A percentile compares a stretch with the other conserved stretches of the same genome.
Evolutionary conservation across 37 sponge, comb jelly and placozoan genomes (phyloP).

Genomic region (Ephydatia muelleri): DNA sequence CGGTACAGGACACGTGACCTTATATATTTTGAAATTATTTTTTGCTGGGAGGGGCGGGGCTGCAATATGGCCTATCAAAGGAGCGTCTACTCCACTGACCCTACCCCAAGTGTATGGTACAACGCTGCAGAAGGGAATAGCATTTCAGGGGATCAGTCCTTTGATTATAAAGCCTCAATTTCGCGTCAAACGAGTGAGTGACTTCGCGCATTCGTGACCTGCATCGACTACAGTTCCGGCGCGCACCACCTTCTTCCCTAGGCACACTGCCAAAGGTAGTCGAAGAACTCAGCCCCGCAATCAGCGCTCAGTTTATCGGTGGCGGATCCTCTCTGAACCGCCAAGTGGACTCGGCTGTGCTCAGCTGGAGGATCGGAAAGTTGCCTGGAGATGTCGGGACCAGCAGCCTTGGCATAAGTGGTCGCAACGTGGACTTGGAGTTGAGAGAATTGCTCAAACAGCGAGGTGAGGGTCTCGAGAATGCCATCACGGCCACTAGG

Average conservation of each 20-base stretch:
- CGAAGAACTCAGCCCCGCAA: not conserved
- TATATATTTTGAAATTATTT: not conserved
- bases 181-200: not conserved
- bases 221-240: not conserved
- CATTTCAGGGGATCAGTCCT: not conserved
- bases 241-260: not conserved
- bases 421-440: constrained; percentile 34
- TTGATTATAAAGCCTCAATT: not conserved
- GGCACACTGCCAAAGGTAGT: not conserved
- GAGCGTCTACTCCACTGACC: not conserved
- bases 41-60: not conserved
- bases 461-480: constrained; percentile 31
- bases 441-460: constrained; percentile 54
- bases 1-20: no score
- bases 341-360: constrained; percentile 41
- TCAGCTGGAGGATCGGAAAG: constrained; percentile 49
- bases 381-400: not conserved
- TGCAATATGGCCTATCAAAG: not conserved
- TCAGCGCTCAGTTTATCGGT: not conserved
- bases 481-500: not conserved
- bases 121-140: not conserved
- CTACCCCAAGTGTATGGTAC: not conserved
- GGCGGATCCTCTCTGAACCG: constrained; percentile 3
- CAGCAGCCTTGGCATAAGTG: constrained; percentile 43
- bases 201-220: not conserved